Percentiles rank a stretch among this genome's conserved stretches.
These are phyloP conservation scores for Formica selysi DNA, from an alignment of 1,140 invertebrate genomes.

Conservation along the genomic window DNA sequence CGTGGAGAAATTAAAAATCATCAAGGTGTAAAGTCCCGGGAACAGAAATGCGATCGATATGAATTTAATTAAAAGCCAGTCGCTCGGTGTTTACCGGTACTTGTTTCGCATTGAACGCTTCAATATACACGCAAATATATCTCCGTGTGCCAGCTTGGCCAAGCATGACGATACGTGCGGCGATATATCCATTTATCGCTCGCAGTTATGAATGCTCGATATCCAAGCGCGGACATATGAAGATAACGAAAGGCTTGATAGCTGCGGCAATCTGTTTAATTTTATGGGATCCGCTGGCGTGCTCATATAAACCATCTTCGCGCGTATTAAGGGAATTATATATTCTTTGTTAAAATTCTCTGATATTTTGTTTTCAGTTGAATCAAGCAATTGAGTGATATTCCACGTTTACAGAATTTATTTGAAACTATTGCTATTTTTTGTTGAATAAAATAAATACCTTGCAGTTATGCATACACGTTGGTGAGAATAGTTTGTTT, in stretches of 20 bases:
- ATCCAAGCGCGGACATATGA: constrained; percentile 31
- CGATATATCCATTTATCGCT: constrained; percentile 70
- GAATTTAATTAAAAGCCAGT: constrained; percentile 75
- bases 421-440: background rate
- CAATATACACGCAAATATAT: constrained; percentile 56
- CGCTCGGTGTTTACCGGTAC: constrained; percentile 63
- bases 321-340: background rate
- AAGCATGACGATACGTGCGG: constrained; percentile 54
- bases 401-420: background rate
- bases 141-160: constrained; percentile 35
- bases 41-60: constrained; percentile 62
- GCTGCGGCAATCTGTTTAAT: constrained; percentile 42
- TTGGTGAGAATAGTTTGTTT: constrained; percentile 38
- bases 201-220: constrained; percentile 66
- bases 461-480: background rate
- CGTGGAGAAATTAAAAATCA: constrained; percentile 71
- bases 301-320: constrained; percentile 27
- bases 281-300: constrained; percentile 6
- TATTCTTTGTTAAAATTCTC: background rate
- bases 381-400: background rate
- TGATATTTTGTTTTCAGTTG: background rate
- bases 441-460: constrained; percentile 1
- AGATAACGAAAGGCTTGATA: constrained; percentile 55
- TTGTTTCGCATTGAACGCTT: constrained; percentile 47
- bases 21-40: constrained; percentile 62